Conservation (phyloP, 2,113 vertebrate species). For the Caloenas nicobarica region DNA sequence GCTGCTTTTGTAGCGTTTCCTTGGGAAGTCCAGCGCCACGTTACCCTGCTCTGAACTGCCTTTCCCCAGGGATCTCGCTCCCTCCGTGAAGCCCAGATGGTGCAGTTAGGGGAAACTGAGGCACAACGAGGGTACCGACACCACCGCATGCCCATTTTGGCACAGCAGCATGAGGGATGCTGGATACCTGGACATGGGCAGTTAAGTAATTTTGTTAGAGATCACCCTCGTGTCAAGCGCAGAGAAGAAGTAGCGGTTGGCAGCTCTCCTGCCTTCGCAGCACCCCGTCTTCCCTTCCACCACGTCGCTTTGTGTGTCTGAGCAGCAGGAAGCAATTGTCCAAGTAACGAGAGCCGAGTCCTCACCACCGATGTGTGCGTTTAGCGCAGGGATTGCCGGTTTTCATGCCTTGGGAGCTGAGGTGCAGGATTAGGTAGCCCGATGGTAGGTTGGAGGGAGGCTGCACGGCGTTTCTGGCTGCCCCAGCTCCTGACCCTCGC, state of each 20-base stretch:
- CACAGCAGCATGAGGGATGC: neutral
- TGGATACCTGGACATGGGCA: accelerated
- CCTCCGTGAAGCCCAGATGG: neutral
- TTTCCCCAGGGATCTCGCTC: accelerated
- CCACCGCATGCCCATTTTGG: accelerated
- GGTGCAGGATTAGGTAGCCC: neutral
- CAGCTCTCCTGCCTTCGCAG: neutral
- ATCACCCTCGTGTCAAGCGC: neutral
- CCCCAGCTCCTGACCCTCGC: neutral
- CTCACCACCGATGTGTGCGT: neutral
- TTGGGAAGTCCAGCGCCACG: neutral
- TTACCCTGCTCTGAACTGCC: neutral
- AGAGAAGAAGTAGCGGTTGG: neutral
- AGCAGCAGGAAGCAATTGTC: neutral
- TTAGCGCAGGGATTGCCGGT: neutral
- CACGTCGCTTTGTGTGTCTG: neutral
- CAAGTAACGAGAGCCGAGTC: neutral
- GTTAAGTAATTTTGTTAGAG: neutral
- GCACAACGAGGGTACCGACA: neutral
- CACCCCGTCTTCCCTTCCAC: neutral
- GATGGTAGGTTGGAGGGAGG: neutral
- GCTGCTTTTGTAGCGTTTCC: neutral
- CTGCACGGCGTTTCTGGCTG: neutral
- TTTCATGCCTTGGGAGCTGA: neutral
- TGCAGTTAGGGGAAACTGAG: neutral